A percentile compares a stretch with the other conserved stretches of the same genome.
These are phyloP conservation scores for Polymixis lichenea DNA, from an alignment of 2,888 invertebrate genomes.

Conservation along the genomic window DNA sequence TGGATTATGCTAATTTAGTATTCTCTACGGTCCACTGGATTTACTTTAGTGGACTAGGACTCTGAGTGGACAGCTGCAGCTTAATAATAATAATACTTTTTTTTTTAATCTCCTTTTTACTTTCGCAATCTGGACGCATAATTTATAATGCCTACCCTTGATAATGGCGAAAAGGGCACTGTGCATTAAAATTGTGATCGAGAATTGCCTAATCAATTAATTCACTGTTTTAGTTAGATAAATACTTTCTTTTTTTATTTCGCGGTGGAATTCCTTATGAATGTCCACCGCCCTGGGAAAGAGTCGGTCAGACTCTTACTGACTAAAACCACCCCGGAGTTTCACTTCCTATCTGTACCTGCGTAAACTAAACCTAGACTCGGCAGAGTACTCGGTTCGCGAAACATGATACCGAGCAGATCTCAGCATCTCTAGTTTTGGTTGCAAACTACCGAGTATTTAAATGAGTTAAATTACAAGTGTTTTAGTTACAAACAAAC, in stretches of 20 bases:
- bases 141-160: background rate
- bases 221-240: background rate
- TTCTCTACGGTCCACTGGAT: conserved; percentile 67
- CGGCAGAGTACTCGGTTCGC: no score
- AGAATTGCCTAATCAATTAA: background rate
- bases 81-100: conserved; percentile 16
- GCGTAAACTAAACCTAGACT: no score
- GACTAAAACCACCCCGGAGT: no score
- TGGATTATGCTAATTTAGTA: conserved; percentile 80
- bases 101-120: background rate
- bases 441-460: background rate
- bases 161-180: background rate
- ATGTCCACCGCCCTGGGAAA: no score
- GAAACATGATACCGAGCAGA: no score
- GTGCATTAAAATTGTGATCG: background rate
- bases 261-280: no score
- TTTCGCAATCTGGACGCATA: background rate
- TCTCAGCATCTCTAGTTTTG: no score
- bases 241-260: no score
- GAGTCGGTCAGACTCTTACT: no score
- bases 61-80: conserved; percentile 46
- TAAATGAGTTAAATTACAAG: conserved; percentile 13
- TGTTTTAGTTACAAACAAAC: conserved; percentile 21
- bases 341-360: no score
- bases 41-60: conserved; percentile 55